These are phyloP conservation scores for Fragum fragum DNA, from an alignment of 2,888 invertebrate genomes.

Conservation along the genomic window DNA sequence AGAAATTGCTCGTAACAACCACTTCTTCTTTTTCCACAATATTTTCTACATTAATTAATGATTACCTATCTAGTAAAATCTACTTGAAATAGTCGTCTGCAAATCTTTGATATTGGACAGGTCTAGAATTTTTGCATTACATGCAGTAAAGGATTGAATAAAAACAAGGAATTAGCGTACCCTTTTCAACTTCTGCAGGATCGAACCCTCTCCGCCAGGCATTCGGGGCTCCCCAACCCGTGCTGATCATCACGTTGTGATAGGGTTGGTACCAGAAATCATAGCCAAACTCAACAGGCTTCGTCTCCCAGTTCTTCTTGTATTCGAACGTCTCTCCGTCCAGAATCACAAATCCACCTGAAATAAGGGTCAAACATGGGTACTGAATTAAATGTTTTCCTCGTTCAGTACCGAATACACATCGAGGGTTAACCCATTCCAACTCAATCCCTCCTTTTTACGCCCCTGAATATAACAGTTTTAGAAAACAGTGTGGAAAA, in stretches of 20 bases:
- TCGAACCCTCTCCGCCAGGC: slow-evolving; percentile 91
- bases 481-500: too few species aligned
- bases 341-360: slow-evolving; percentile 93
- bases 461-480: too few species aligned
- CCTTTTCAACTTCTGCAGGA: slow-evolving; percentile 87
- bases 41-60: too few species aligned
- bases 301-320: slow-evolving; percentile 88
- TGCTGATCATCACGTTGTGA: slow-evolving; percentile 95
- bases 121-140: not conserved
- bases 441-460: too few species aligned
- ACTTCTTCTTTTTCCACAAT: too few species aligned
- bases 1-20: too few species aligned
- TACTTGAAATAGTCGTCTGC: too few species aligned
- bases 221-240: slow-evolving; percentile 97
- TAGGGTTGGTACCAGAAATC: slow-evolving; percentile 99
- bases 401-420: not conserved
- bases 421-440: too few species aligned
- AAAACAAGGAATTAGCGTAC: slow-evolving; percentile 62
- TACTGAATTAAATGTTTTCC: too few species aligned
- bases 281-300: slow-evolving; percentile 90
- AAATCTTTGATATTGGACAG: not conserved
- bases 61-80: too few species aligned
- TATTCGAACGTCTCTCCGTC: slow-evolving; percentile 93
- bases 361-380: slow-evolving; percentile 5
- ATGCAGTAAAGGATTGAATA: too few species aligned